Evolutionary conservation across 2,113 vertebrate genomes (phyloP), one percentile per base, ranked within the genome.

Genomic region (Indri indri): DNA sequence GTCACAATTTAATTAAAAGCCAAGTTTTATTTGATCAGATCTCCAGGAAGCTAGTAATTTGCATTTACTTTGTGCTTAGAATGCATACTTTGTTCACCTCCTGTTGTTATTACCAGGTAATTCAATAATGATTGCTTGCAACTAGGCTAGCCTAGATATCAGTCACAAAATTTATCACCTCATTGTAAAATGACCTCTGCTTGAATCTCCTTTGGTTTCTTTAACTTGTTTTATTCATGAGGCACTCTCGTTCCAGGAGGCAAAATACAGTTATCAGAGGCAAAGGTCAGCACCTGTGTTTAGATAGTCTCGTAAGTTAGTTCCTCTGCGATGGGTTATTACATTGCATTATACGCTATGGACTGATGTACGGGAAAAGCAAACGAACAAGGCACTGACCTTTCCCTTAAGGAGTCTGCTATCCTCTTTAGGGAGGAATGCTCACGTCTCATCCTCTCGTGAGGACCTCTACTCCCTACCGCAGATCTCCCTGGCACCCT

Each of bases 1-100:
- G 98, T 98, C 96, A 98, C 83, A 88, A 80, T 94, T 97, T 99
- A 98, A 98, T 99, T 98, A 98, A 98, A 98, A 98, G 94, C 90
- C 95, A 97, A 97, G 76, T 98, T 98, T 98, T 97, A 98, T 98
- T 98, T 98, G 84, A 98, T 98, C 96, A 95, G 89, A 97, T 98
- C 93, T 98, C 93, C 92, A 96, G 96, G 98, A 98, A 98, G 89
- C 83, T 98, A 92, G 97, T 98, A 52, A 97, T 98, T 97, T 97
- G 90, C 94, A 98, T 98, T 98, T 98, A 83, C 89, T 94, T 97
- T 98, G 77, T 97, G 94, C 74, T 98, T 97, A 81, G 80, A 77
- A 77, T 89, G 90, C 20, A 83, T 92, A 88, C 98, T 98, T 98
- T 97, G 85, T 98, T 98, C 63, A 91, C 96, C 94, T 97, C 97